phyloP scores from a whole-genome alignment of 2,888 invertebrate genomes.

The Lathronympha strigana region DNA sequence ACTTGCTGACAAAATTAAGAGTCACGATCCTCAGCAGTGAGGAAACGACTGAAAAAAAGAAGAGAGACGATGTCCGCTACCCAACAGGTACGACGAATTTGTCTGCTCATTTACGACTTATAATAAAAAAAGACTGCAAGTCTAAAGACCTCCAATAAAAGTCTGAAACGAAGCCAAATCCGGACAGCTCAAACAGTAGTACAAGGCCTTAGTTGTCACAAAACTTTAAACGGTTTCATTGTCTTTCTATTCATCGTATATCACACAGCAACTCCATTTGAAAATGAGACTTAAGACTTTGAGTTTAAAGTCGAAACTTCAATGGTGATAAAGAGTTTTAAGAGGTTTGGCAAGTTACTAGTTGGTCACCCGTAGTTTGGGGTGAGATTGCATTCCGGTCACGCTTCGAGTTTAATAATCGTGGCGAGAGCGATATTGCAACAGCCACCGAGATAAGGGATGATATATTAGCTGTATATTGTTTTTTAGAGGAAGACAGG shows the following conservation, averaged over 20 bases:
- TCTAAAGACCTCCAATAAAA: not conserved
- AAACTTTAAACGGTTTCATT: conserved; percentile 13
- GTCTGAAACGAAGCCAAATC: not conserved
- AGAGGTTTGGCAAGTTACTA: not conserved
- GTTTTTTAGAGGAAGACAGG: conserved; percentile 23
- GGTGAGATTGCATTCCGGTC: conserved; percentile 18
- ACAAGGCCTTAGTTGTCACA: conserved; percentile 30
- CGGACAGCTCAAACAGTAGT: conserved; percentile 12
- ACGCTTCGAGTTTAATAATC: conserved; percentile 29
- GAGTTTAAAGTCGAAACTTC: not conserved
- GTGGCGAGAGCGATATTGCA: conserved; percentile 19
- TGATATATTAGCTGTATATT: conserved; percentile 19
- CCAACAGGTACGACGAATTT: too few species aligned
- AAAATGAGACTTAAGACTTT: not conserved
- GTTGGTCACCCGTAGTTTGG: not conserved
- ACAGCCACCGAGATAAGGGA: conserved; percentile 12
- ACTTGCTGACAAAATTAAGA: too few species aligned
- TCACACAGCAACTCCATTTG: not conserved
- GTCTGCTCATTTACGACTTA: too few species aligned
- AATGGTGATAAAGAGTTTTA: not conserved
- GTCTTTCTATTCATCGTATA: not conserved
- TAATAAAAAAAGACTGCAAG: not conserved
- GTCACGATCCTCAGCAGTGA: too few species aligned
- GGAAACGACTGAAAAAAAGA: too few species aligned
- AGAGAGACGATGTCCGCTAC: too few species aligned